phyloP scores from a whole-genome alignment of 2,888 invertebrate species.

The Scelioninae gen. 2 region DNA sequence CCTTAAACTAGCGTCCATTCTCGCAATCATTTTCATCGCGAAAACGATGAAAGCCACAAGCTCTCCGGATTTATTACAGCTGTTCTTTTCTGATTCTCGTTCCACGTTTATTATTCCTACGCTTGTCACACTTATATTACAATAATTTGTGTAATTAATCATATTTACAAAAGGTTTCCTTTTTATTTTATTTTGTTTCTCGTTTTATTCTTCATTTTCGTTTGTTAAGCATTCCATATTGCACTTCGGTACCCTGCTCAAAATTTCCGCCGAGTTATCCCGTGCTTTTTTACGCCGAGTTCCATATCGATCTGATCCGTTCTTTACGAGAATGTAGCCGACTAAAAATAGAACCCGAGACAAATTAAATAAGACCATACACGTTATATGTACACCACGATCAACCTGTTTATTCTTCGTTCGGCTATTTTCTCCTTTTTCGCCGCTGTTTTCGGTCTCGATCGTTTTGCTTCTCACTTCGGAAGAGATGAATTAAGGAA shows the following conservation, averaged over 20 bases:
- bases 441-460: neutral
- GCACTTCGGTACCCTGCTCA: conserved; percentile 54
- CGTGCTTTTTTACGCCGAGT: conserved; percentile 34
- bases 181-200: conserved; percentile 9
- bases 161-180: conserved; percentile 72
- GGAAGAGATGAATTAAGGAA: conserved; percentile 2
- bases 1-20: too few relatives aligned
- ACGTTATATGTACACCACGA: conserved; percentile 42
- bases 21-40: conserved; percentile 15
- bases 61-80: too few relatives aligned
- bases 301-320: conserved; percentile 40
- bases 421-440: conserved; percentile 5
- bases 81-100: too few relatives aligned
- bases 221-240: conserved; percentile 50
- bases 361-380: conserved; percentile 47
- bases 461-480: too few relatives aligned
- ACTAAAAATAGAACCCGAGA: conserved; percentile 43
- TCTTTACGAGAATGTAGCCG: conserved; percentile 24
- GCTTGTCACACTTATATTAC: conserved; percentile 49
- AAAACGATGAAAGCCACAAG: too few relatives aligned
- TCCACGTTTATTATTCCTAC: conserved; percentile 8
- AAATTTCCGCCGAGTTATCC: conserved; percentile 38
- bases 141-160: conserved; percentile 65
- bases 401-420: conserved; percentile 31
- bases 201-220: neutral